Evolutionary conservation across 2,113 vertebrate genomes (phyloP), one percentile per base, ranked within the genome.

Genomic region (Clupea harengus): DNA sequence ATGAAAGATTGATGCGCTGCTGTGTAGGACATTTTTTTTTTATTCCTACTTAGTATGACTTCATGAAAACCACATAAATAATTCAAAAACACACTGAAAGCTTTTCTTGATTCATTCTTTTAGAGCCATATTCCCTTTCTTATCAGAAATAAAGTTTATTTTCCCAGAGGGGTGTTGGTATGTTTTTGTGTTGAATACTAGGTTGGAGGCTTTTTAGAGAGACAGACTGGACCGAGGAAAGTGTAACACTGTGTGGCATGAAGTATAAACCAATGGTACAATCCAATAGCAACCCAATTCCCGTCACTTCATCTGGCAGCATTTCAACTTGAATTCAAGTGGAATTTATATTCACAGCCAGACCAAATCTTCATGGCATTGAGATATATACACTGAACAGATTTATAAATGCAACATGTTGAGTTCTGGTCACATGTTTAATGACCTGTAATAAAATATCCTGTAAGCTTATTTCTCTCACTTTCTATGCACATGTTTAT

Each of bases 21-120:
- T 78, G 72, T 78, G 72, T 78, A 78, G 28, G 72, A 78, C 72
- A 78, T 78, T 78, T 78, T 67, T 67, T 67, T 67, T 67, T 28
- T 78, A 39, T 11, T 32, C 39, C 72, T 78, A 78, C 25, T 78
- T 78, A 75, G 67, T 39, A 78, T 78, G 72, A 39, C 72, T 78
- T 78, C 72, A 78, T 44, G 72, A 78, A 78, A 39, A 78, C 10
- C 72, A 44, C 28, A 32, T 78, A 78, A 78, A 78, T 78, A 78
- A 78, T 78, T 78, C 2, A 78, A 78, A 15, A 39, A 78, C 28
- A 78, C 28, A 78, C 72, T 78, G 72, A 78, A 78, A 78, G 32
- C 72, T 78, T 78, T 78, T 78, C 72, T 78, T 78, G 72, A 78
- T 78, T 78, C 39, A 78, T 78, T 78, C 72, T 78, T 78, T 32